These are phyloP conservation scores for Megalopta genalis DNA, from an alignment of 1,140 invertebrate species.

Conservation along the genomic window DNA sequence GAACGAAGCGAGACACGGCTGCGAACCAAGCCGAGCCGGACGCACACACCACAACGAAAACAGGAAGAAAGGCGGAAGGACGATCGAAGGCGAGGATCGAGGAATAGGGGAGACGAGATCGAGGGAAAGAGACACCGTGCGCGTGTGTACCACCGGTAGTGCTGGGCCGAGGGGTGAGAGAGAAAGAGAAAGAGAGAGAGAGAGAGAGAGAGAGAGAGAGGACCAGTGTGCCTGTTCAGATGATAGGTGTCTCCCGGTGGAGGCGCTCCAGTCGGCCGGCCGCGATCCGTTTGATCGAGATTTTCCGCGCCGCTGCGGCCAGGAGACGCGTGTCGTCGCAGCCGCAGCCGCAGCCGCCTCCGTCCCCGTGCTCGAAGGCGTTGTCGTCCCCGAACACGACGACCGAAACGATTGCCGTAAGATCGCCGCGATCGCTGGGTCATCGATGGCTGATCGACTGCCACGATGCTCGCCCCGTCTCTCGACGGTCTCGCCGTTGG, in stretches of 20 bases:
- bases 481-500: not conserved
- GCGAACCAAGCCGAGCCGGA: too few species aligned
- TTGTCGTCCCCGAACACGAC: slow-evolving; percentile 35
- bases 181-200: too few species aligned
- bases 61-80: not conserved
- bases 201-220: slow-evolving; percentile 1
- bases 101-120: too few species aligned
- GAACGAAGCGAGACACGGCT: not conserved
- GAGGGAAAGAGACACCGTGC: too few species aligned
- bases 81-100: not conserved
- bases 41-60: not conserved
- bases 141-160: too few species aligned
- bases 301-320: slow-evolving; percentile 35
- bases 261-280: slow-evolving; percentile 52
- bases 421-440: not conserved
- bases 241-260: slow-evolving; percentile 53
- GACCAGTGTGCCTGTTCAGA: slow-evolving; percentile 47
- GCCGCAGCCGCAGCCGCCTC: slow-evolving; percentile 2
- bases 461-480: slow-evolving; percentile 20
- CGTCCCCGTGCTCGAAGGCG: slow-evolving; percentile 44
- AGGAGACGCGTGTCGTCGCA: slow-evolving; percentile 23
- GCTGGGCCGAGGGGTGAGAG: too few species aligned
- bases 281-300: slow-evolving; percentile 47
- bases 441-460: slow-evolving; percentile 39
- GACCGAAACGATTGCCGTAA: too few species aligned